Percentiles rank a stretch among this genome's conserved stretches.
Evolutionary conservation across 2,113 vertebrate species (phyloP).

Genomic region (Camelus bactrianus): DNA sequence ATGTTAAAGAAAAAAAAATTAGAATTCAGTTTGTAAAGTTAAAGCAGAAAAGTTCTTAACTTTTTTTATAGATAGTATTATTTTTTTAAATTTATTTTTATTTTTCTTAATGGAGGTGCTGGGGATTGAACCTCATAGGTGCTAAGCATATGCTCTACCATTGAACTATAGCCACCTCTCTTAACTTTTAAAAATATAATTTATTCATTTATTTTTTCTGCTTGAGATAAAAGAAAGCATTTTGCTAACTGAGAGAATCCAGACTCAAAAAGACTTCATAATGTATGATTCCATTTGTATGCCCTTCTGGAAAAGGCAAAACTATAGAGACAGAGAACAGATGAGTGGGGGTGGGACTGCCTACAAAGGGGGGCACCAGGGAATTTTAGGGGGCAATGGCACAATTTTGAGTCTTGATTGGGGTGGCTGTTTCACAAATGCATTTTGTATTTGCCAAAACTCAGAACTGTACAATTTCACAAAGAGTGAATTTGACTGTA

Average conservation of each 20-base stretch:
- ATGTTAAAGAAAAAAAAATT: background rate
- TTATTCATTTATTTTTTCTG: background rate
- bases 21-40: background rate
- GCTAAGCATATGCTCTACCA: no score
- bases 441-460: background rate
- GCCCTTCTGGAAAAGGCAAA: background rate
- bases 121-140: no score
- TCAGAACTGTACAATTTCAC: background rate
- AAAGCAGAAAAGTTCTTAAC: background rate
- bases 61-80: background rate
- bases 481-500: background rate
- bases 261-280: background rate
- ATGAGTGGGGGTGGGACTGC: no score
- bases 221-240: background rate
- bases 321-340: background rate
- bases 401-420: background rate
- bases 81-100: no score
- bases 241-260: background rate
- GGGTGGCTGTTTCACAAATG: background rate
- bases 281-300: background rate
- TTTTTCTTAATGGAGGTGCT: no score
- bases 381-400: rapidly evolving
- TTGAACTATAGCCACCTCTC: no score
- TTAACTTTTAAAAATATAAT: background rate
- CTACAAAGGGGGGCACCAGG: background rate